Evolutionary conservation across 2,888 invertebrate species (phyloP), one percentile per base, ranked within the genome.

Genomic region (Agriotes lineatus): DNA sequence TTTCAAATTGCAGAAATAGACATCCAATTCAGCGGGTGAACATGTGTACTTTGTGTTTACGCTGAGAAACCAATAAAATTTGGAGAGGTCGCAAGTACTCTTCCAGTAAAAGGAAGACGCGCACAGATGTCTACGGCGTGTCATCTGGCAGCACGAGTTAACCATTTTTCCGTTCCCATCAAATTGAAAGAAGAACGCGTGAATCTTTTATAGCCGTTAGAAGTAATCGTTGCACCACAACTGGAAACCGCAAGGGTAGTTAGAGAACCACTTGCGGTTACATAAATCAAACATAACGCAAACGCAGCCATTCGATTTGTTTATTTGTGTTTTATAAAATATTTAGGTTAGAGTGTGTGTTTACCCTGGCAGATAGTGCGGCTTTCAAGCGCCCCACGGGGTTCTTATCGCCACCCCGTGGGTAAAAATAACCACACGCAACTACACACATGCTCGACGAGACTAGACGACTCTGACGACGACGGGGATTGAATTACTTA

Each of bases 251-350:
- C 79, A 79, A 78, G 79, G 81, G 80, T 80, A 76, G 80, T 79
- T 80, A 78, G 72, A 70, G 76, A 79, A 78, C 78, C 81, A 78
- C 79, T 81, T 81, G 81, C 77, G 81, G 80, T 79, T 73, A 72
- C 76, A 78, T 81, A 81, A 81, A 82, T 81, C 80, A 81, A 79
- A 81, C 77, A 78, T 75, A 73, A 76, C 74, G 71, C 70, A 74
- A 77, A 71, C 74, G 75, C 72, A 72, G 76, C 76, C 77, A 77
- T 79, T 79, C 75, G 77, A 76, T 76, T 78, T 80, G 81, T 81
- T 80, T 82, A 77, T 81, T 81, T 81, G 77, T 76, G 75, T 79
- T 79, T 75, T 76, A 75, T 78, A 75, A 77, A 78, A 80, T 78
- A 78, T 80, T 78, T 79, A 77, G 76, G 76, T 72, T 73, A 67